phyloP scores from a whole-genome alignment of 2,888 invertebrate genomes.

The Leptogaster cylindrica region DNA sequence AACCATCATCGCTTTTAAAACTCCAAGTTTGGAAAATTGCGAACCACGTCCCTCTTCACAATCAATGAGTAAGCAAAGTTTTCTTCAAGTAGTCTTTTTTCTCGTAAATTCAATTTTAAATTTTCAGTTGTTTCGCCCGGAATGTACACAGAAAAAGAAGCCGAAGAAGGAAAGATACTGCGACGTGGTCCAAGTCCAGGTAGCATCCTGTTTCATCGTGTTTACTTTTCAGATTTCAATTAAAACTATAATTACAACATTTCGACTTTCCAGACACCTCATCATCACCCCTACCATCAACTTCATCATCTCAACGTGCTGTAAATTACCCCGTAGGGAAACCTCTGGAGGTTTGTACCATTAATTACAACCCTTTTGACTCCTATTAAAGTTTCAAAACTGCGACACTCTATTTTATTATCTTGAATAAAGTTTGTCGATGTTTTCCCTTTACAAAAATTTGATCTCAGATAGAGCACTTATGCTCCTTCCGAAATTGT shows the following conservation, averaged over 20 bases:
- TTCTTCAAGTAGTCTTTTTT: too few species aligned
- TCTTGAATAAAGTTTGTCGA: not conserved
- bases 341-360: conserved; percentile 74
- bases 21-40: conserved; percentile 77
- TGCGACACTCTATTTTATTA: not conserved
- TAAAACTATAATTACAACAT: conserved; percentile 20
- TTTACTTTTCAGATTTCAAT: too few species aligned
- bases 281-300: conserved; percentile 53
- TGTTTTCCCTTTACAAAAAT: not conserved
- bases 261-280: conserved; percentile 18
- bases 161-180: conserved; percentile 69
- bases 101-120: conserved; percentile 17
- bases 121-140: conserved; percentile 50
- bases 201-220: conserved; percentile 44
- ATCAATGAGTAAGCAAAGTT: conserved; percentile 63
- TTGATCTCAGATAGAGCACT: not conserved
- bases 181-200: conserved; percentile 54
- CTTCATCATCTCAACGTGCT: conserved; percentile 61
- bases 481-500: not conserved
- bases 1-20: conserved; percentile 85
- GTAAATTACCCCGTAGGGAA: conserved; percentile 79
- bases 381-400: conserved; percentile 22
- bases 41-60: conserved; percentile 67
- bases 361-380: conserved; percentile 21
- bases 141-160: conserved; percentile 61